Base-by-base conservation (phyloP, 2,797 vertebrate species). In the Anisognathus igniventris region DNA sequence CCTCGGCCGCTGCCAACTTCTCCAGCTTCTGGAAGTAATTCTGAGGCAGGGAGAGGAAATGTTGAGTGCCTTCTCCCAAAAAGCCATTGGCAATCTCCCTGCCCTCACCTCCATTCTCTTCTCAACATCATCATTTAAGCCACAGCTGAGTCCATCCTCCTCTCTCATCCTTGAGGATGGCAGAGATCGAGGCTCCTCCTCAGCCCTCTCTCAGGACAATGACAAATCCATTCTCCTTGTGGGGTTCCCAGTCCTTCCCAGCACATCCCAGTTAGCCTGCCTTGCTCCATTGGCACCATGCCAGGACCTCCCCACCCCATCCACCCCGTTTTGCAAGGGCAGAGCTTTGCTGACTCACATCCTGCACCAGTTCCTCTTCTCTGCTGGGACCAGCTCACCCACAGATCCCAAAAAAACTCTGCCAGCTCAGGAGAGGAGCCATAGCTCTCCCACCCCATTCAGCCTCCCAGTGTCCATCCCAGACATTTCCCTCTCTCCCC, bases 11-110 rank as follows among this genome's bases (percentile, higher is more conserved):
- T 85, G 98, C 98, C 62, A 99, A 94, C 95, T 99, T 99, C 96
- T 99, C 99, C 98, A 99, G 98, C 98, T 99, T 99, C 96, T 99
- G 99, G 94, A 99, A 99, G 96, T 99, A 99, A 96, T 99, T 99
- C 99, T 99, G 93, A 51, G 65, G 50, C 7, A 25, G 6, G 42
- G 12, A 96, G 78, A 53, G 37, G 11, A 30, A n/a, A 35, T 12
- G 7, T 31, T 47, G 60, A 82, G 62, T 66, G 58, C 42, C 12
- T 11, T n/a, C n/a, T 28, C 24, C 8, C 4, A 21, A 24, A 61
- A 73, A 77, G 7, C 0, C n/a, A 19, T 0, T 2, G 33, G 28
- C 16, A 5, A 18, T 2, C 0, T 33, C 22, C 37, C 45, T 9
- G 13, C 23, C 14, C 27, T 45, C 13, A 2, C 30, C 42, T 40